These are phyloP conservation scores for Synergus itoensis DNA, from an alignment of 2,888 invertebrate genomes.

Conservation along the genomic window DNA sequence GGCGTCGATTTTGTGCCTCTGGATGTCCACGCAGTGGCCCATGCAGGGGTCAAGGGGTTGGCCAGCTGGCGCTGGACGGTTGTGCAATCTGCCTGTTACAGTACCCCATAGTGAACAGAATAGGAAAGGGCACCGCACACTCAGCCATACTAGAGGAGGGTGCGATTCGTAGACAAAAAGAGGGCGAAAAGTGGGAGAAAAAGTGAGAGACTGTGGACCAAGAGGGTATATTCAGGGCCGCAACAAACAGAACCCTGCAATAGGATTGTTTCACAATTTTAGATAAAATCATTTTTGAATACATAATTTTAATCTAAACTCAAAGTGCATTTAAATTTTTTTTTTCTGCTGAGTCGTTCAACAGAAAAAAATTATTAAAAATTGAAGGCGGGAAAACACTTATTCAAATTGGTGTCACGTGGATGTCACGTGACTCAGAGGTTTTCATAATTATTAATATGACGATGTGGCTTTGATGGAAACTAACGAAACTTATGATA, in stretches of 20 bases:
- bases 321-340: too few relatives aligned
- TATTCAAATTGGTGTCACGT: too few relatives aligned
- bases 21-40: conserved; percentile 53
- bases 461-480: too few relatives aligned
- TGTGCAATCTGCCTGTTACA: conserved; percentile 70
- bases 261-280: too few relatives aligned
- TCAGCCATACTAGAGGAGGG: conserved; percentile 9
- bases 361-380: too few relatives aligned
- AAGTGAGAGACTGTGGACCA: conserved; percentile 8
- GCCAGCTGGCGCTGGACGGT: conserved; percentile 75
- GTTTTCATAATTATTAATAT: too few relatives aligned
- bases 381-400: too few relatives aligned
- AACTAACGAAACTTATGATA: too few relatives aligned
- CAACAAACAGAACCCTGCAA: neutral
- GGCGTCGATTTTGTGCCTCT: conserved; percentile 51
- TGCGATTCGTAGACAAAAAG: conserved; percentile 23
- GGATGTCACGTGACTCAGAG: too few relatives aligned
- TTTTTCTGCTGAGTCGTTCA: too few relatives aligned
- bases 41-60: conserved; percentile 75
- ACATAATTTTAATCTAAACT: too few relatives aligned
- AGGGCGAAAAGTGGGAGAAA: conserved; percentile 13
- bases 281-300: too few relatives aligned
- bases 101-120: conserved; percentile 44
- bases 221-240: conserved; percentile 31
- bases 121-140: conserved; percentile 54